Evolutionary conservation across 2,797 vertebrate genomes (phyloP).

Genomic region (Oreonectes daqikongensis): DNA sequence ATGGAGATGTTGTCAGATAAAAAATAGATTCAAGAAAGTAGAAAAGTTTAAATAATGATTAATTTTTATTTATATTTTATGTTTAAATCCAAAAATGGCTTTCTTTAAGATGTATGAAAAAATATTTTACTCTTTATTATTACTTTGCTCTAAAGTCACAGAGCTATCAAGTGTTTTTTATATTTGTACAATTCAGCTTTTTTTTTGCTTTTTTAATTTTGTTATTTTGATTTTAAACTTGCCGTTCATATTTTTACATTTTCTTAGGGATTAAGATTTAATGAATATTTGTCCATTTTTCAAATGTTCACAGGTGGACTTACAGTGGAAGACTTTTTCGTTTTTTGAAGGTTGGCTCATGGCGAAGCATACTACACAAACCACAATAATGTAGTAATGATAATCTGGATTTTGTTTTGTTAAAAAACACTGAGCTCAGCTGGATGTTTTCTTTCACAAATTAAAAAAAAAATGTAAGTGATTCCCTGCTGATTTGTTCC

Average conservation of each 20-base stretch:
- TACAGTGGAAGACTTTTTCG: not conserved
- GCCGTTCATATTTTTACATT: not conserved
- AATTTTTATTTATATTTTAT: too few species aligned
- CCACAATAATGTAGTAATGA: not conserved
- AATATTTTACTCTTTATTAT: too few species aligned
- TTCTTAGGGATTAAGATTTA: not conserved
- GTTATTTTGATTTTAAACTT: not conserved
- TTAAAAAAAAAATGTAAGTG: constrained; percentile 7
- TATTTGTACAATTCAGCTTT: not conserved
- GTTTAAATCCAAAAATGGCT: too few species aligned
- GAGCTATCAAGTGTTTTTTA: not conserved
- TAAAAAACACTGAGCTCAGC: constrained; percentile 18
- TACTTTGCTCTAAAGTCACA: too few species aligned
- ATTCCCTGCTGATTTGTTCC: constrained; percentile 30
- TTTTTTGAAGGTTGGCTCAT: not conserved
- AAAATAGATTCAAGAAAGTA: not conserved
- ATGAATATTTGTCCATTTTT: too few species aligned
- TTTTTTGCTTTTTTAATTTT: too few species aligned
- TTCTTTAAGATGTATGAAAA: too few species aligned
- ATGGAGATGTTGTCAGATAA: not conserved
- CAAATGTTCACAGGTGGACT: not conserved
- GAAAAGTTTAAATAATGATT: too few species aligned
- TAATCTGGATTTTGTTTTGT: not conserved
- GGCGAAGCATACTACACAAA: constrained; percentile 1
- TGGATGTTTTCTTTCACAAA: constrained; percentile 29